Evolutionary conservation across 2,888 invertebrate species (phyloP), one percentile per base, ranked within the genome.

Genomic region (Lampropteryx suffumata): DNA sequence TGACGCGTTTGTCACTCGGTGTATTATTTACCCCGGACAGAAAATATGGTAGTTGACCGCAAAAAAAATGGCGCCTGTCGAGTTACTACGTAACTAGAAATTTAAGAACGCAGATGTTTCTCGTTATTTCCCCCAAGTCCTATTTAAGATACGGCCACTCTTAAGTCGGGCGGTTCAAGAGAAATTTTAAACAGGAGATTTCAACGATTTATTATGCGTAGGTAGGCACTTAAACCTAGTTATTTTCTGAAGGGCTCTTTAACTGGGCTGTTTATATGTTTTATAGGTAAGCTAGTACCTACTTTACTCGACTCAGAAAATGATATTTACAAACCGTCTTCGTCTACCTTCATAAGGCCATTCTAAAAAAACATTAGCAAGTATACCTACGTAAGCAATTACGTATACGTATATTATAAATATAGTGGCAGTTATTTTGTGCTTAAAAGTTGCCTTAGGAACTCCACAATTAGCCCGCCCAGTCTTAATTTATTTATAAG

Each of bases 1-100:
- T 75, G 73, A 75, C 73, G 76, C 79, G 78, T 81, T 85, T 83
- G 81, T 83, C 84, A 85, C 81, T 82, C 80, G 74, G 78, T 84
- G 75, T 84, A 83, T 83, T 83, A 82, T 82, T 84, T 82, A 81
- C 72, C 71, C 73, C 70, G 70, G 73, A 72, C 75, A 68, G 65
- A 67, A 65, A 61, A 7, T 6, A 24, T 24, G 17, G 63, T 41
- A 61, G 65, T 56, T 61, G 61, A 55, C 57, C 65, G 53, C 66
- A 34, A 57, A 69, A 77, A n/a, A 76, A 73, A 59, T 62, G 67
- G 9, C 34, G 37, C 32, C 13, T 13, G 26, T 33, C 62, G 54
- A 47, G 61, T n/a, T n/a, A n/a, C n/a, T n/a, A n/a, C n/a, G n/a
- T 65, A 62, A 62, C 59, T 61, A 62, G 21, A 62, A 63, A 65